Percentiles rank a stretch among this genome's conserved stretches.
Evolutionary conservation across 2,797 vertebrate genomes (phyloP).

Genomic region (Macroramphosus scolopax): DNA sequence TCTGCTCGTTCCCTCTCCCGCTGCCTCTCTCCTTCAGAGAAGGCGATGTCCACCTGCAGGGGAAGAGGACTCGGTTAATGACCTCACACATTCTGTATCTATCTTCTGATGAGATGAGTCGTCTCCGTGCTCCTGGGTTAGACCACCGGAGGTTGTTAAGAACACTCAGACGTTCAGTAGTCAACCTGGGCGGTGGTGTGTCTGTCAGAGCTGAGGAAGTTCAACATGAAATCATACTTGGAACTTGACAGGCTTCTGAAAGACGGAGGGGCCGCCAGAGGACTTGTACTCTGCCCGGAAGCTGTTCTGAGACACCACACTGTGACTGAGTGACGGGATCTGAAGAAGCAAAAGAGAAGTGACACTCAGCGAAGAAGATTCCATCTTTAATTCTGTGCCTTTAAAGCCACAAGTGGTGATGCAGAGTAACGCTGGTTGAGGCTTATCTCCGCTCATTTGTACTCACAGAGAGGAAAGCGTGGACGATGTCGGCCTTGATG

Average conservation of each 20-base stretch:
- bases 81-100: too few species aligned
- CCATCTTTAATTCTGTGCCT: neutral
- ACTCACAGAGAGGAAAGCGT: slow-evolving; percentile 91
- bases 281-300: slow-evolving; percentile 91
- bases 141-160: too few species aligned
- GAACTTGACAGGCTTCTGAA: slow-evolving; percentile 92
- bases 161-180: slow-evolving; percentile 58
- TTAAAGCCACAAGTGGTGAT: neutral
- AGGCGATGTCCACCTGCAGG: slow-evolving; percentile 91
- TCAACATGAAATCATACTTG: slow-evolving; percentile 91
- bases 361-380: neutral
- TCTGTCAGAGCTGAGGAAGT: too few species aligned
- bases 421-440: neutral
- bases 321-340: slow-evolving; percentile 92
- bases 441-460: slow-evolving; percentile 7
- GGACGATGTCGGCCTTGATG: slow-evolving; percentile 94
- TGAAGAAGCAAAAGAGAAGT: slow-evolving; percentile 71
- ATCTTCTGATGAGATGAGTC: too few species aligned
- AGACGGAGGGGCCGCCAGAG: slow-evolving; percentile 89
- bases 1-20: slow-evolving; percentile 69
- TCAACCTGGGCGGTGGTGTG: slow-evolving; percentile 94
- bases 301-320: slow-evolving; percentile 90
- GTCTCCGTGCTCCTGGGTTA: too few species aligned
- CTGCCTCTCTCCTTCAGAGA: slow-evolving; percentile 84
- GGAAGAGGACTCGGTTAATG: too few species aligned